Evolutionary conservation across 2,113 vertebrate species (phyloP), one percentile per base, ranked within the genome.

Genomic region (Salminus brasiliensis): DNA sequence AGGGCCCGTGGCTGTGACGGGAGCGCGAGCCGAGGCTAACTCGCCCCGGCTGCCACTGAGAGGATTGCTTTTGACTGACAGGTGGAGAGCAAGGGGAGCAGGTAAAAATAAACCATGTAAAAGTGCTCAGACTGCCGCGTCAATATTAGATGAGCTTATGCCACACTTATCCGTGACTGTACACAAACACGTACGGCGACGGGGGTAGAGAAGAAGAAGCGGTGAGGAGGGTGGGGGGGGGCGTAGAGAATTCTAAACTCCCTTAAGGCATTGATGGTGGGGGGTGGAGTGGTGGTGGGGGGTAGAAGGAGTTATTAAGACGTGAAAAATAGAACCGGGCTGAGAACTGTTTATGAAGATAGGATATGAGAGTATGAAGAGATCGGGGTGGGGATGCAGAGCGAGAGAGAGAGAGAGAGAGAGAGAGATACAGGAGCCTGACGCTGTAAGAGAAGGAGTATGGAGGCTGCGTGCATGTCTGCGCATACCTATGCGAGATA

Each of bases 21-120:
- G 70, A 30, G 80, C 81, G 59, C 16, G 81, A 79, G 72, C 67
- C n/a, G 47, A 74, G 76, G 63, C 13, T 72, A 27, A 55, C 13
- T 34, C 47, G 66, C 34, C 69, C 66, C n/a, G n/a, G 59, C 70
- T 13, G 34, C 49, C 21, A 32, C 76, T 85, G 88, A 88, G 84
- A 73, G 82, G 55, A 79, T 83, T 59, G 78, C 41, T 45, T 32
- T 87, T 81, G 47, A 83, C 74, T 87, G 81, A 85, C 86, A 84
- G 87, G 72, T 82, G 78, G 83, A 85, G 85, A 84, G 87, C 78
- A 76, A 83, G 76, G 85, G 78, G 72, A 72, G 53, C 78, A 74
- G 84, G 81, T 85, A 85, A 78, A 85, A 85, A 85, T 85, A 85
- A 85, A 83, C 84, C 55, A 70, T 81, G 78, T 78, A 70, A 75